phyloP scores from a whole-genome alignment of 2,888 invertebrate genomes.

The Odontocerum albicorne region DNA sequence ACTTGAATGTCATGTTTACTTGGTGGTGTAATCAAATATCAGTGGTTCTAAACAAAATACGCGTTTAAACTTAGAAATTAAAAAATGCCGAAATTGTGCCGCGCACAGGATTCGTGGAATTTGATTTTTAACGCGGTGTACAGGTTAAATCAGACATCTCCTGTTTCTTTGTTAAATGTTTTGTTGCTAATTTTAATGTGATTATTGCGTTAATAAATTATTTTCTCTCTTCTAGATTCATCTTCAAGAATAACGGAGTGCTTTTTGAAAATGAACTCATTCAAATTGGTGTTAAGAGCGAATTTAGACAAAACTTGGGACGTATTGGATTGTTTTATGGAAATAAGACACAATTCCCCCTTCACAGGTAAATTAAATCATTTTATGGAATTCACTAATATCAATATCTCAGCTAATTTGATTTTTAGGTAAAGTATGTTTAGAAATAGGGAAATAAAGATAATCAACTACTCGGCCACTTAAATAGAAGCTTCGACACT shows the following conservation, averaged over 20 bases:
- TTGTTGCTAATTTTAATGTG: background rate
- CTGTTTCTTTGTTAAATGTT: too few relatives aligned
- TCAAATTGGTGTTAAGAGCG: slow-evolving; percentile 98
- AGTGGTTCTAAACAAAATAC: too few relatives aligned
- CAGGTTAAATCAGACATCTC: too few relatives aligned
- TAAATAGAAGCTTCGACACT: too few relatives aligned
- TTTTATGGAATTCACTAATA: background rate
- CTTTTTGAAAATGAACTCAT: slow-evolving; percentile 97
- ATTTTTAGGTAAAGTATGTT: background rate
- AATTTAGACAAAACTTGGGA: slow-evolving; percentile 94
- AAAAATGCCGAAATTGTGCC: too few relatives aligned
- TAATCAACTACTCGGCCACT: too few relatives aligned
- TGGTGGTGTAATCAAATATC: too few relatives aligned
- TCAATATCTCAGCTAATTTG: background rate
- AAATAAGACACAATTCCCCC: slow-evolving; percentile 89
- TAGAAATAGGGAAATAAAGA: too few relatives aligned
- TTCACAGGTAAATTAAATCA: slow-evolving; percentile 67
- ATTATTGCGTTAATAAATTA: background rate
- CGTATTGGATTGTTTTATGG: slow-evolving; percentile 96
- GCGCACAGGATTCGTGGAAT: too few relatives aligned
- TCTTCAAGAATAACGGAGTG: slow-evolving; percentile 97
- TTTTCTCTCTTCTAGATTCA: slow-evolving; percentile 58
- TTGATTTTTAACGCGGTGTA: too few relatives aligned
- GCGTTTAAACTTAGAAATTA: too few relatives aligned
- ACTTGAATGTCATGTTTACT: too few relatives aligned